Base-by-base conservation (phyloP, 2,797 vertebrate genomes). In the Otolemur crassicaudatus region DNA sequence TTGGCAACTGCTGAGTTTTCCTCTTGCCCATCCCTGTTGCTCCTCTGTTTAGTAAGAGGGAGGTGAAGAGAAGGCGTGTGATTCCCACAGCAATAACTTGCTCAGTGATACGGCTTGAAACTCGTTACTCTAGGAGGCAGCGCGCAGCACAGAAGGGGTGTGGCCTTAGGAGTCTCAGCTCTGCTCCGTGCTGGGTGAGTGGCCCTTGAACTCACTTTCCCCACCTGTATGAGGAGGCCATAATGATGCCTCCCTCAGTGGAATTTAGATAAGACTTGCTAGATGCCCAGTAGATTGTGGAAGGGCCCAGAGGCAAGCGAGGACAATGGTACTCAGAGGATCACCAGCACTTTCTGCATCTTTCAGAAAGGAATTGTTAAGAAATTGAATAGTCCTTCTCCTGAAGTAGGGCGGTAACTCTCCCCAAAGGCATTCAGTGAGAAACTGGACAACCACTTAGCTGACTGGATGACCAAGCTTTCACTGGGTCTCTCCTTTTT, bases 291-390 rank as follows among this genome's bases (percentile, higher is more conserved):
- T 12, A 19, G 23, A 4, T 13, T 2, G 2, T 8, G 0, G 43
- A 72, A 23, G 37, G 75, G 12, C 27, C 16, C 43, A 43, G 0
- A 20, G 27, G 27, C 17, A 16, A 2, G 10, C 60, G 25, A 9
- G 37, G 56, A 12, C 29, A 25, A 2, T 25, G 43, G 22, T 29
- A 37, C 17, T n/a, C 17, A 65, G 5, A 60, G 23, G 20, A 70
- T 0, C 19, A 3, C 4, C 3, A 11, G 60, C 3, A 37, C 17
- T 31, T 17, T 58, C 22, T 29, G 46, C 14, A 31, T 61, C 63
- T 73, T 92, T 81, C n/a, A 49, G 40, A 86, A 79, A 40, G 27
- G 83, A 43, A 37, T 58, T 56, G 40, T 22, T 40, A n/a, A 87
- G 61, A 72, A 46, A 29, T 31, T 37, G 5, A 91, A 65, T 7